Conservation (phyloP, 2,797 vertebrate species). For the Caiman crocodilus region DNA sequence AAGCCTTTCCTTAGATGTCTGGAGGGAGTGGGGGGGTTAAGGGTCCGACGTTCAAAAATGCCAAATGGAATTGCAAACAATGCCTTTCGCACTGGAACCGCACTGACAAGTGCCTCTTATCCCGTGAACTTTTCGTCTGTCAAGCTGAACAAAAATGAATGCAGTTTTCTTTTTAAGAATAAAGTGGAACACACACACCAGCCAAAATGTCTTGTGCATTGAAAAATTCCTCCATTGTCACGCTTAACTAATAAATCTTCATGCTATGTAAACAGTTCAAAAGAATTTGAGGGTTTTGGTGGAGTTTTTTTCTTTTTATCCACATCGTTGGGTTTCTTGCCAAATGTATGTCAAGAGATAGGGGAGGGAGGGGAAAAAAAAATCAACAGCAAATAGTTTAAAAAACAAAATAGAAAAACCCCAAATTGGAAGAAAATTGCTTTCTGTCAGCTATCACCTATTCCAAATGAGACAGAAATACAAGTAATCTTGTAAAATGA, state of each 20-base stretch:
- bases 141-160: conserved; percentile 22
- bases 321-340: background rate
- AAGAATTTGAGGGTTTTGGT: background rate
- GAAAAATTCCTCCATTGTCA: conserved; percentile 72
- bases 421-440: conserved; percentile 75
- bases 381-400: conserved; percentile 39
- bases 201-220: background rate
- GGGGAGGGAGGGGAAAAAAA: background rate
- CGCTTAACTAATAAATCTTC: conserved; percentile 35
- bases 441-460: conserved; percentile 76
- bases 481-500: conserved; percentile 87
- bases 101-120: background rate
- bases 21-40: too few species aligned
- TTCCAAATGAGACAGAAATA: conserved; percentile 77
- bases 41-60: background rate
- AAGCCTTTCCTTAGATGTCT: background rate
- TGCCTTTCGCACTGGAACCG: background rate
- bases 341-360: background rate
- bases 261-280: conserved; percentile 38
- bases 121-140: background rate
- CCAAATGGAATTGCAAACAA: background rate
- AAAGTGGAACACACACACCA: conserved; percentile 32
- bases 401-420: conserved; percentile 62
- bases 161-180: background rate
- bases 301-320: background rate